phyloP scores from a whole-genome alignment of 1,140 invertebrate species.

The Palaemon carinicauda region DNA sequence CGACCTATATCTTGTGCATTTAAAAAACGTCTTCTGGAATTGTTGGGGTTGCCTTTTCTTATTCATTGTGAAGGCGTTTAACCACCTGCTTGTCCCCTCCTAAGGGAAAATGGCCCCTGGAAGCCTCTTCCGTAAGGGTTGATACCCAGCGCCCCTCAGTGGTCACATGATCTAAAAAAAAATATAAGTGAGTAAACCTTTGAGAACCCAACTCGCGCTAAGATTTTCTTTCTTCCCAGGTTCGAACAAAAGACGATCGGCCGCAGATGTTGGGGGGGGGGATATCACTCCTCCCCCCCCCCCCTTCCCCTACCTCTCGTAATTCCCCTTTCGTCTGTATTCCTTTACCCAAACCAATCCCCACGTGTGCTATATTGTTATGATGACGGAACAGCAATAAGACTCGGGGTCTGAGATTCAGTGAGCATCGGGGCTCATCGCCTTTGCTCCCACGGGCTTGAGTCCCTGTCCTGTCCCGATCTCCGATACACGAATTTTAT shows the following conservation, averaged over 20 bases:
- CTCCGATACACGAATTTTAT: no score
- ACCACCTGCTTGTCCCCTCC: conserved; percentile 7
- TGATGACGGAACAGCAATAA: no score
- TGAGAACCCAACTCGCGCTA: conserved; percentile 1
- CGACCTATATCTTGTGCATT: background rate
- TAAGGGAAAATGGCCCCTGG: background rate
- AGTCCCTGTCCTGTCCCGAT: no score
- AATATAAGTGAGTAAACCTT: background rate
- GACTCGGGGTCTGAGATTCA: no score
- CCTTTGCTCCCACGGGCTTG: no score
- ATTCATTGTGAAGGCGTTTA: conserved; percentile 28
- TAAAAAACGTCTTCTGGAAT: background rate
- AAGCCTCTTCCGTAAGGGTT: background rate
- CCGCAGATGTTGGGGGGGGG: conserved; percentile 44
- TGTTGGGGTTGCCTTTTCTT: background rate
- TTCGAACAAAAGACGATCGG: conserved; percentile 39
- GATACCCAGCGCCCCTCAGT: background rate
- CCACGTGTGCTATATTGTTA: no score
- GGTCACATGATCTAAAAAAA: conserved; percentile 15
- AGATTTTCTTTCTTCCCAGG: conserved; percentile 26
- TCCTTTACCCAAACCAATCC: background rate
- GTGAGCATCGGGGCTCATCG: no score
- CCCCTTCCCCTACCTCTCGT: background rate
- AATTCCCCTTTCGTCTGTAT: background rate
- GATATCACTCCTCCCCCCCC: background rate